Evolutionary conservation across 1,140 invertebrate genomes (phyloP).

Genomic region (Ruditapes philippinarum): DNA sequence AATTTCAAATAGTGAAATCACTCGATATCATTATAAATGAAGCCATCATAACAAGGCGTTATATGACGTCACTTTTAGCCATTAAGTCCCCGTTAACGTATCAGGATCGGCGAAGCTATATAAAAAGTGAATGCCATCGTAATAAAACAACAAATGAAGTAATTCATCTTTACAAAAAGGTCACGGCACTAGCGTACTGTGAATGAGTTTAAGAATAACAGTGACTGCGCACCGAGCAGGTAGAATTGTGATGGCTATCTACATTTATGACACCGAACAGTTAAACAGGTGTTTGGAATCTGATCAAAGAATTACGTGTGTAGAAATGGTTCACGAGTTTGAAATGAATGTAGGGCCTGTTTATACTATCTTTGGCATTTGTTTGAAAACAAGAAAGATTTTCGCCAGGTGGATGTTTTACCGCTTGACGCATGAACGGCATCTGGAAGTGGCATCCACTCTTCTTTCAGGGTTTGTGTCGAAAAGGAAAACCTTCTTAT

Average conservation of each 20-base stretch:
- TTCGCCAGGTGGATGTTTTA: not conserved
- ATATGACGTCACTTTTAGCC: too few relatives aligned
- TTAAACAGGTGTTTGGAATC: constrained; percentile 3
- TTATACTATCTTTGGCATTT: not conserved
- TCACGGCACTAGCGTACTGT: not conserved
- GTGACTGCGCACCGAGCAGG: constrained; percentile 4
- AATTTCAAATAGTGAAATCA: too few relatives aligned
- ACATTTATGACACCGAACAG: not conserved
- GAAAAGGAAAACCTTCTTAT: too few relatives aligned
- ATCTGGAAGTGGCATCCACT: constrained; percentile 21
- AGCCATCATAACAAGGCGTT: too few relatives aligned
- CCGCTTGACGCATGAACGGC: not conserved
- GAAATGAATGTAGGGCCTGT: too few relatives aligned
- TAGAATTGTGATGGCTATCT: constrained; percentile 20
- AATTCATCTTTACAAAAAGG: constrained; percentile 11
- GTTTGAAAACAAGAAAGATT: not conserved
- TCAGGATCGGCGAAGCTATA: not conserved
- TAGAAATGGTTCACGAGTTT: not conserved
- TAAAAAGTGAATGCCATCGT: constrained; percentile 12
- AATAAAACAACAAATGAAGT: constrained; percentile 43
- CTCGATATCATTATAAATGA: too few relatives aligned
- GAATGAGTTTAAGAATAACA: constrained; percentile 16
- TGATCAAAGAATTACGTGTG: constrained; percentile 13
- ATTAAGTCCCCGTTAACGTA: too few relatives aligned
- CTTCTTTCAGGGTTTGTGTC: not conserved